phyloP scores from a whole-genome alignment of 2,113 vertebrate genomes.

The Prochilodus magdalenae region DNA sequence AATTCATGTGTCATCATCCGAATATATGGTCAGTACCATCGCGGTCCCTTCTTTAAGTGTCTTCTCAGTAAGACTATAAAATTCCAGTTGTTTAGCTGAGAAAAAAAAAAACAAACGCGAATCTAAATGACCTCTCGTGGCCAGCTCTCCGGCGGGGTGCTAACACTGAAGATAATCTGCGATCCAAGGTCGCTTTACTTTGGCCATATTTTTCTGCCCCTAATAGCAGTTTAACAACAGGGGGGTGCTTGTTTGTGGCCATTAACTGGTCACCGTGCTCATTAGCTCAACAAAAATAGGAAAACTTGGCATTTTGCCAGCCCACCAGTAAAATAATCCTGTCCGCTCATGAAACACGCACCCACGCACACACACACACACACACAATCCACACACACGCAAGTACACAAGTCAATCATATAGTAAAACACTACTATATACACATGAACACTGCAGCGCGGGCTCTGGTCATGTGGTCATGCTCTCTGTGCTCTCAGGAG shows the following conservation, averaged over 20 bases:
- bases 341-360: constrained; percentile 12
- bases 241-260: constrained; percentile 3
- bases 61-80: background rate
- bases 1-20: too few species aligned
- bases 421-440: constrained; percentile 23
- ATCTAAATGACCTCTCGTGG: background rate
- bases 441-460: constrained; percentile 5
- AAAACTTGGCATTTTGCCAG: constrained; percentile 51
- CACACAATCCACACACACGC: constrained; percentile 43
- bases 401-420: too few species aligned
- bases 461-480: constrained; percentile 21
- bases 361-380: constrained; percentile 10
- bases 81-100: background rate
- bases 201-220: constrained; percentile 24
- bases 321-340: constrained; percentile 49
- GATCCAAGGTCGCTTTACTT: constrained; percentile 29
- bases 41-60: too few species aligned
- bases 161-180: constrained; percentile 3
- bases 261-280: constrained; percentile 47
- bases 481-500: constrained; percentile 34
- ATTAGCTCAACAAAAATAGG: constrained; percentile 51
- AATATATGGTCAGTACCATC: too few species aligned
- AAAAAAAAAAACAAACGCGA: too few species aligned
- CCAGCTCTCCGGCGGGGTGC: background rate
- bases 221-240: constrained; percentile 44